Evolutionary conservation across 2,888 invertebrate species (phyloP).

Genomic region (Tetheella fluctuosa): DNA sequence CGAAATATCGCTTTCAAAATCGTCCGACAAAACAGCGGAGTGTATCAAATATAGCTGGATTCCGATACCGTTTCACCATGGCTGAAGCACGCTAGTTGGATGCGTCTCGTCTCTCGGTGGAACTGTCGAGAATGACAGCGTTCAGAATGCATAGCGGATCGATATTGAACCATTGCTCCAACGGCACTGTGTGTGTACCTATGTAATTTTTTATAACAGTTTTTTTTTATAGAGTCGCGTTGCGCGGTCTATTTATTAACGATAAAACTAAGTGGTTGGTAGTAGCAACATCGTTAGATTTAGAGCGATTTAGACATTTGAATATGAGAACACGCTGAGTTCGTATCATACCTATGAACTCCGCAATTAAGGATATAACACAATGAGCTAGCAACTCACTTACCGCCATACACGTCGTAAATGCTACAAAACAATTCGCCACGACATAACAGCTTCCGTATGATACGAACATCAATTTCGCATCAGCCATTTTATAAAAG

Average conservation of each 20-base stretch:
- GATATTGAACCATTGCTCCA: constrained; percentile 19
- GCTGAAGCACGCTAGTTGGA: background rate
- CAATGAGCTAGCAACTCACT: too few species aligned
- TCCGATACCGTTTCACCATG: background rate
- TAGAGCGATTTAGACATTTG: background rate
- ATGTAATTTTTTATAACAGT: constrained; percentile 8
- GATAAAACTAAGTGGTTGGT: background rate
- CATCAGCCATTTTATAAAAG: constrained; percentile 32
- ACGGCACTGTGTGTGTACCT: constrained; percentile 12
- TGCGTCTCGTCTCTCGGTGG: background rate
- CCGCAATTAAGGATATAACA: too few species aligned
- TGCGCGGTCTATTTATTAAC: background rate
- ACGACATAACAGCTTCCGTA: background rate
- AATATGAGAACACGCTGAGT: too few species aligned
- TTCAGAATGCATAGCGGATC: constrained; percentile 14
- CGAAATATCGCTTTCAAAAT: background rate
- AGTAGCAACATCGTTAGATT: background rate
- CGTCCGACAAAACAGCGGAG: background rate
- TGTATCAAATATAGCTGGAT: background rate
- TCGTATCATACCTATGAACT: too few species aligned
- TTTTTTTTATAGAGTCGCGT: background rate
- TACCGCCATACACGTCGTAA: background rate
- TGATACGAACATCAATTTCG: constrained; percentile 43
- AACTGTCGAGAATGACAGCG: constrained; percentile 2
- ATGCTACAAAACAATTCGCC: constrained; percentile 3